Base-by-base conservation (phyloP, 2,888 invertebrate species). In the Sphaeridia pumilis region DNA sequence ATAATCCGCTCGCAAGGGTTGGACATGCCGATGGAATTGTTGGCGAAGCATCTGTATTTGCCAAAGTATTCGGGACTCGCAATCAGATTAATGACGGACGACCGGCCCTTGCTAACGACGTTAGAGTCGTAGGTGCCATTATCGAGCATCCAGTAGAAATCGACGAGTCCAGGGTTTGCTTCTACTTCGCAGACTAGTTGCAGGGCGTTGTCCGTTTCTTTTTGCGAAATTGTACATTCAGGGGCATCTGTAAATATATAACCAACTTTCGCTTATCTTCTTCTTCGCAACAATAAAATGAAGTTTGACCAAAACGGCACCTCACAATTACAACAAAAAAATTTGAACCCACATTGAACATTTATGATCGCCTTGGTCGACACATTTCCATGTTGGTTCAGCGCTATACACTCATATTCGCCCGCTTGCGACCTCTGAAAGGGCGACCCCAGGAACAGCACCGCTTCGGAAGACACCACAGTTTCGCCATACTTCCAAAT, bases 41-140 rank as follows among this genome's bases (percentile, higher is more conserved):
- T 87, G 24, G 86, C 88, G 65, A 79, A 77, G 70, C 92, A 92
- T 52, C 83, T 76, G 71, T 90, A 92, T 3, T 85, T 88, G 54
- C 88, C 77, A 64, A 76, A 75, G 65, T 78, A 78, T 66, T 80
- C 80, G 35, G 77, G 73, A 49, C 75, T 73, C 5, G 76, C 73
- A 65, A 80, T 80, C 57, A 83, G 72, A 27, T 76, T 73, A 57
- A 89, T 76, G 70, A 76, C 78, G 65, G 79, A 78, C 61, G 74
- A 74, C 43, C 76, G 70, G 2, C 74, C 75, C 49, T 74, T 72
- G 53, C 74, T 73, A 38, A 71, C 69, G 49, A 76, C 75, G 58
- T 80, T 78, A 2, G 78, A 78, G 12, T 83, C 83, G 70, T 87
- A 85, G 70, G 89, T 87, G 67, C 83, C 83, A 66, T 82, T 84